phyloP scores from a whole-genome alignment of 2,888 invertebrate species.

The Macroteleia sp. region DNA sequence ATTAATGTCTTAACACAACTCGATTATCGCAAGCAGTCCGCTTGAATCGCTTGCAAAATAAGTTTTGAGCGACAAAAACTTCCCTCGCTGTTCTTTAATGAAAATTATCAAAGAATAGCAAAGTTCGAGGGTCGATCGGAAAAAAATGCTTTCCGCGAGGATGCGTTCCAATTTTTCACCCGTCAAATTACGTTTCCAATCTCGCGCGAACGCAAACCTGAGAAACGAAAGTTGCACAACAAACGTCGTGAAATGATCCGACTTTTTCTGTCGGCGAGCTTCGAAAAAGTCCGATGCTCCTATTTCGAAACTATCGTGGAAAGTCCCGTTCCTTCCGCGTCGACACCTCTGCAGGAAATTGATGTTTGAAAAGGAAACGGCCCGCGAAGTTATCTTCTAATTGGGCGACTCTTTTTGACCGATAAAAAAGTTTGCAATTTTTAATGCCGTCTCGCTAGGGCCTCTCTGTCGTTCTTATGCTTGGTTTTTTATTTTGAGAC shows the following conservation, averaged over 20 bases:
- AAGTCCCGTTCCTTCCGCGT: conserved; percentile 35
- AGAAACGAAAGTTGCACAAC: conserved; percentile 46
- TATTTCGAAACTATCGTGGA: conserved; percentile 33
- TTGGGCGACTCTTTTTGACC: conserved; percentile 45
- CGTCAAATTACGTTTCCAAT: conserved; percentile 39
- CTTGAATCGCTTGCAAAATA: too few species aligned
- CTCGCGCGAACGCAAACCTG: conserved; percentile 4
- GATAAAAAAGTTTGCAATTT: conserved; percentile 47
- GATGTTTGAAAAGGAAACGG: conserved; percentile 55
- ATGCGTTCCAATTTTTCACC: conserved; percentile 35
- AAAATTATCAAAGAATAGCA: conserved; percentile 11
- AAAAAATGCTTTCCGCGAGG: not conserved
- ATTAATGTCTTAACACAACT: conserved; percentile 24
- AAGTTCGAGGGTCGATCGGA: conserved; percentile 1
- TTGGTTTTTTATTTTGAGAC: conserved; percentile 42
- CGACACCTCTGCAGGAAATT: conserved; percentile 57
- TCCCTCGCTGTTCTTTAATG: not conserved
- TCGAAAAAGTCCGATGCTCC: conserved; percentile 1
- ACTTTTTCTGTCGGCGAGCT: conserved; percentile 33
- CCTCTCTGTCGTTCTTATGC: conserved; percentile 31
- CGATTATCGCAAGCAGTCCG: conserved; percentile 5
- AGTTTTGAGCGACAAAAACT: not conserved
- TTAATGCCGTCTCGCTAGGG: conserved; percentile 9
- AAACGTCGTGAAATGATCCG: conserved; percentile 53
- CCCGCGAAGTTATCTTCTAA: conserved; percentile 59